Conservation (phyloP, 2,113 vertebrate genomes). For the Phyllostomus discolor region DNA sequence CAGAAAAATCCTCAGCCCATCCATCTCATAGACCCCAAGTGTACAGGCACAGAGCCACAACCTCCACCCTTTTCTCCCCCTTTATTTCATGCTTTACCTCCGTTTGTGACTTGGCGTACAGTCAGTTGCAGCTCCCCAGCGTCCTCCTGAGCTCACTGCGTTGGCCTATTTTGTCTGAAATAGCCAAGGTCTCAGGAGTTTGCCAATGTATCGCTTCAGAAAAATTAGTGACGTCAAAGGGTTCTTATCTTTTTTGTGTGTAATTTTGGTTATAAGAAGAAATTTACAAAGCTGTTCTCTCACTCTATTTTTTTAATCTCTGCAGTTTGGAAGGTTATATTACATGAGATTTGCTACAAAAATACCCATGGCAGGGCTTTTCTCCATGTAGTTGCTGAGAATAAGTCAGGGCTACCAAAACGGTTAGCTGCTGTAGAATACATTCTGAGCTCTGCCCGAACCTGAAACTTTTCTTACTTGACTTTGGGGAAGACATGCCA, state of each 20-base stretch:
- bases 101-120: constrained; percentile 48
- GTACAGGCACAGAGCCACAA: constrained; percentile 34
- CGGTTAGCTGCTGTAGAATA: not conserved
- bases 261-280: constrained; percentile 42
- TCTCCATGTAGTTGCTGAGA: not conserved
- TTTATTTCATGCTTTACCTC: constrained; percentile 33
- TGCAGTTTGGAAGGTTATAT: not conserved
- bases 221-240: constrained; percentile 55
- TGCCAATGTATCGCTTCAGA: not conserved
- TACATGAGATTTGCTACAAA: not conserved
- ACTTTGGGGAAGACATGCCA: not conserved
- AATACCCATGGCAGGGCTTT: not conserved
- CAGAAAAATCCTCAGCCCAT: constrained; percentile 73
- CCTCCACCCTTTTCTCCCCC: not conserved
- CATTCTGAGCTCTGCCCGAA: not conserved
- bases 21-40: constrained; percentile 78
- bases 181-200: constrained; percentile 47
- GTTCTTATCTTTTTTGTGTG: not conserved
- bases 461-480: not conserved
- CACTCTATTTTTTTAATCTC: not conserved
- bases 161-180: constrained; percentile 49
- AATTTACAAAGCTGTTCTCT: not conserved
- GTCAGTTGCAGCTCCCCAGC: constrained; percentile 46
- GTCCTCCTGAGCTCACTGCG: not conserved
- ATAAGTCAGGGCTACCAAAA: not conserved